Percentiles rank a stretch among this genome's conserved stretches.
These are phyloP conservation scores for Augochlora pura DNA, from an alignment of 1,140 invertebrate genomes.

Conservation along the genomic window DNA sequence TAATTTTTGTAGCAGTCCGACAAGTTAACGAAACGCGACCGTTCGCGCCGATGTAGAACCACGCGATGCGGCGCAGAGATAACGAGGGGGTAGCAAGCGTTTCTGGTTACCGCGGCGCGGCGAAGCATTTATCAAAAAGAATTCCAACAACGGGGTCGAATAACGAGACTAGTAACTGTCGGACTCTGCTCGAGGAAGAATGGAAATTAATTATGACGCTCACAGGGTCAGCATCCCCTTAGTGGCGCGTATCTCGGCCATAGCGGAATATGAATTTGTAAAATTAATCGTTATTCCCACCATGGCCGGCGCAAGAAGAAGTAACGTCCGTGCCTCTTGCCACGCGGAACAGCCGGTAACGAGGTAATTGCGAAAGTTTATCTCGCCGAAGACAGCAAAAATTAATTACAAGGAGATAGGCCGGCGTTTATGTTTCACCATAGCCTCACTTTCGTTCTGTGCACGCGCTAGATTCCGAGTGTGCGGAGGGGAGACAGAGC, in stretches of 20 bases:
- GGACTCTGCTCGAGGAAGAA: conserved; percentile 1
- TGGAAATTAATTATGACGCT: conserved; percentile 48
- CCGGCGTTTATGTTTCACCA: conserved; percentile 49
- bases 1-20: not conserved
- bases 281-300: conserved; percentile 48
- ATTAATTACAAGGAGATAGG: conserved; percentile 60
- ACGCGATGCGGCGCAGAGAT: no score
- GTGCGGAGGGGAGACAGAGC: no score
- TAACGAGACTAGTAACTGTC: conserved; percentile 36
- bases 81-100: no score
- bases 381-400: conserved; percentile 62
- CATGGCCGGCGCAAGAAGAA: not conserved
- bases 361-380: conserved; percentile 65
- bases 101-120: conserved; percentile 11
- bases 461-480: conserved; percentile 9
- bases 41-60: conserved; percentile 2
- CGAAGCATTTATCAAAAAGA: not conserved
- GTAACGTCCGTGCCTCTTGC: not conserved
- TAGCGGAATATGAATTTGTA: conserved; percentile 25
- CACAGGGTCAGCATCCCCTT: not conserved
- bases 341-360: conserved; percentile 33
- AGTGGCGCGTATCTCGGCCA: not conserved
- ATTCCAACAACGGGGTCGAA: not conserved
- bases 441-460: conserved; percentile 43
- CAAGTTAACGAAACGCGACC: not conserved